These are phyloP conservation scores for Campaea margaritaria DNA, from an alignment of 2,888 invertebrate species.

Conservation along the genomic window DNA sequence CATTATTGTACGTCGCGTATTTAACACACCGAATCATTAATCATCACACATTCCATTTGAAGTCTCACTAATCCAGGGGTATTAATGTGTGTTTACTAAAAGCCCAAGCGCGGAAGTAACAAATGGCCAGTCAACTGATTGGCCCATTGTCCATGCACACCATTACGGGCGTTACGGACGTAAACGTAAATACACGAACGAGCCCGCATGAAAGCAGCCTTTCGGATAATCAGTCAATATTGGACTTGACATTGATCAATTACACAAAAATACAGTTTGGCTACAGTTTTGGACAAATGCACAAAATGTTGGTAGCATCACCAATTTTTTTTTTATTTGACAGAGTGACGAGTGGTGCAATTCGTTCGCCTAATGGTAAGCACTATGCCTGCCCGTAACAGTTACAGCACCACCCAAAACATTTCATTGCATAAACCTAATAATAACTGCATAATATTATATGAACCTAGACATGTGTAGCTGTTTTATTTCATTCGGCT, in stretches of 20 bases:
- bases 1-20: neutral
- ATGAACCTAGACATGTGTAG: too few relatives aligned
- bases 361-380: too few relatives aligned
- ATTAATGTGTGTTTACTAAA: constrained; percentile 38
- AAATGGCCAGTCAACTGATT: constrained; percentile 42
- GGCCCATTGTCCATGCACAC: constrained; percentile 39
- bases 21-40: constrained; percentile 21
- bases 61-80: constrained; percentile 28
- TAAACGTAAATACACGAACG: constrained; percentile 34
- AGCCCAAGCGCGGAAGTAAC: constrained; percentile 37
- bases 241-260: constrained; percentile 45
- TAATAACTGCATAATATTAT: too few relatives aligned
- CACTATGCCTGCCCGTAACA: too few relatives aligned
- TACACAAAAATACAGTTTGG: constrained; percentile 30
- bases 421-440: too few relatives aligned
- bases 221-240: constrained; percentile 47
- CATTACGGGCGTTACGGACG: constrained; percentile 35
- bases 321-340: too few relatives aligned
- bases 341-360: too few relatives aligned
- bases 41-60: constrained; percentile 31
- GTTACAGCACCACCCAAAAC: too few relatives aligned
- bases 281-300: too few relatives aligned
- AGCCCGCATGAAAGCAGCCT: constrained; percentile 42
- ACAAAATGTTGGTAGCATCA: too few relatives aligned
- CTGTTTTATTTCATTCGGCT: too few relatives aligned